Evolutionary conservation across 64 coral and sea anemone genomes (phyloP).

Genomic region (Montipora capricornis): DNA sequence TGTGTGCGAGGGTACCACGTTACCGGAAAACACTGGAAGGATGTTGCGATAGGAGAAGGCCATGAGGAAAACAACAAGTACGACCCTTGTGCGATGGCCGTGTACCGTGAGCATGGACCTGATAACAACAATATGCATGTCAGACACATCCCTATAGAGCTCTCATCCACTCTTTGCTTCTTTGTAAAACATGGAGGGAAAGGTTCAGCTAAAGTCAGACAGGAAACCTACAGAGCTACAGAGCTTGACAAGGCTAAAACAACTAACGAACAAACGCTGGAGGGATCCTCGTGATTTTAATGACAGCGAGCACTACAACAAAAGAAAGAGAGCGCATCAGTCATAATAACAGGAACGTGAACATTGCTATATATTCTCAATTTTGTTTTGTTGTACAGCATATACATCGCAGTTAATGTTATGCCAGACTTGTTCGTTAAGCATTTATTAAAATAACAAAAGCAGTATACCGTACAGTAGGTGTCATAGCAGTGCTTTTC

Average conservation of each 20-base stretch:
- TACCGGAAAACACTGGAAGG: too few relatives aligned
- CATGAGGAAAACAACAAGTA: too few relatives aligned
- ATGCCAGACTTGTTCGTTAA: conserved; percentile 14
- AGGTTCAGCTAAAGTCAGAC: too few relatives aligned
- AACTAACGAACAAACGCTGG: conserved; percentile 49
- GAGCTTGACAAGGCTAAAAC: conserved; percentile 18
- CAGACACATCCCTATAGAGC: too few relatives aligned
- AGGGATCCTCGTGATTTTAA: conserved; percentile 33
- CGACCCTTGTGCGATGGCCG: too few relatives aligned
- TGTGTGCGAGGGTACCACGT: too few relatives aligned
- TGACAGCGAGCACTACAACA: conserved; percentile 20
- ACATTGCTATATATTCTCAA: conserved; percentile 46
- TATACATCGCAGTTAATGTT: conserved; percentile 40
- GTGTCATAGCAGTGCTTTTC: neutral
- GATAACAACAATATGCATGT: too few relatives aligned
- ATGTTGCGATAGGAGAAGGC: too few relatives aligned
- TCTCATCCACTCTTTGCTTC: too few relatives aligned
- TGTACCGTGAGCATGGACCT: too few relatives aligned
- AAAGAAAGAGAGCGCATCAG: conserved; percentile 27
- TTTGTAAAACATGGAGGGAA: too few relatives aligned
- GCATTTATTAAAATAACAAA: conserved; percentile 47
- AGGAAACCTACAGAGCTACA: too few relatives aligned
- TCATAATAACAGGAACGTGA: conserved; percentile 34
- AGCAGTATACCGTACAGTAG: conserved; percentile 36
- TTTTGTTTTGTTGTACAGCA: conserved; percentile 55